Conservation (phyloP, 2,797 vertebrate species). For the Lepidocolaptes lacrymiger region DNA sequence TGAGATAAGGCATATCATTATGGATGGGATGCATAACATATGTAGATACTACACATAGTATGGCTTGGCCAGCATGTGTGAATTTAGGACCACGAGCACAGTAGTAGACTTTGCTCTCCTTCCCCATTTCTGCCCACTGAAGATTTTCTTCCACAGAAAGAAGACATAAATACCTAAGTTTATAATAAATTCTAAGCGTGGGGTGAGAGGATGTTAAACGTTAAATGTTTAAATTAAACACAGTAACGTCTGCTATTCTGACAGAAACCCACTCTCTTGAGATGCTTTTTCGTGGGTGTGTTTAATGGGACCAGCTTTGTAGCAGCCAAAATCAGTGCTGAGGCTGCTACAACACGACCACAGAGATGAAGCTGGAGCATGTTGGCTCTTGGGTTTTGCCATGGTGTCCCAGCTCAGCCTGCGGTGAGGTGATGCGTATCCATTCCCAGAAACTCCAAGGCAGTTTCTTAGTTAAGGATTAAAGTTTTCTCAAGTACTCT, state of each 20-base stretch:
- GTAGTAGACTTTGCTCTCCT: background rate
- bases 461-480: background rate
- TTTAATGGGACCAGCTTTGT: background rate
- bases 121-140: background rate
- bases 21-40: background rate
- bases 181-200: background rate
- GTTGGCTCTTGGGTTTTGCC: background rate
- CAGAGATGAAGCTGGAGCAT: fast-evolving
- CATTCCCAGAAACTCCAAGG: background rate
- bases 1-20: background rate
- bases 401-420: background rate
- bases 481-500: background rate
- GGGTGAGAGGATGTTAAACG: background rate
- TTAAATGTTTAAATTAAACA: conserved; percentile 3
- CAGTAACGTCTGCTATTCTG: background rate
- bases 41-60: background rate
- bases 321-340: background rate
- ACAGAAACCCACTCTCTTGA: background rate
- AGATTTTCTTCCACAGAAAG: background rate
- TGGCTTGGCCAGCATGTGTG: background rate
- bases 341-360: fast-evolving
- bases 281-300: background rate
- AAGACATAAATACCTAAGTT: background rate
- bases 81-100: background rate
- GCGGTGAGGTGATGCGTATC: background rate